Evolutionary conservation across 2,797 vertebrate genomes (phyloP), one percentile per base, ranked within the genome.

Genomic region (Xiphorhynchus erythropygius): DNA sequence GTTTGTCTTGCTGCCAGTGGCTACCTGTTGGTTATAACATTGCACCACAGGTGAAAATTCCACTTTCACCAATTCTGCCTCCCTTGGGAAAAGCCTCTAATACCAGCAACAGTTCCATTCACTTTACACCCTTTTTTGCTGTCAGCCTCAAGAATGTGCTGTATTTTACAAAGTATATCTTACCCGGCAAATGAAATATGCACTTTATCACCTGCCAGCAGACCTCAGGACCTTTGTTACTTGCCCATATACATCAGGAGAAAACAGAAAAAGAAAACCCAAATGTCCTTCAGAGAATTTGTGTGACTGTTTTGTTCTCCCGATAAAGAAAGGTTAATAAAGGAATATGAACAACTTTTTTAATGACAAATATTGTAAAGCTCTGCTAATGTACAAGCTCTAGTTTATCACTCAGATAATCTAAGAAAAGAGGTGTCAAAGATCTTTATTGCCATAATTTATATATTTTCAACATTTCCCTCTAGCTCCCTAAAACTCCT

Each of bases 341-440:
- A 87, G 18, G 5, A 7, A 53, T 39, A 18, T 8, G 2, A 79
- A 59, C 5, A 0, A 0, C 4, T 69, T 35, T 7, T 76, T 56
- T 50, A 69, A 55, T 44, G 5, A 46, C 89, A 71, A 73, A 1
- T 11, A 39, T 24, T 71, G 13, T 18, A 24, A 76, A 55, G 21
- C 3, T 89, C 59, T 85, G 6, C 5, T 37, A 68, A 77, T 25
- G 9, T 46, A 32, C 11, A 68, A 9, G 4, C 4, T 84, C 18
- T 46, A 33, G 11, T 57, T 81, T 57, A 1, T 80, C n/a, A 39
- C 7, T 47, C 23, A 69, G 42, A 13, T 35, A 47, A 56, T 77
- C 59, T 60, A 42, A 75, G 73, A 30, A 84, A 93, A 68, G 37
- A 3, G 1, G 2, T 25, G 7, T 52, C 32, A 74, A 80, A 79